A percentile compares a stretch with the other conserved stretches of the same genome.
phyloP scores from a whole-genome alignment of 1,140 invertebrate species.

The Magallana angulata region DNA sequence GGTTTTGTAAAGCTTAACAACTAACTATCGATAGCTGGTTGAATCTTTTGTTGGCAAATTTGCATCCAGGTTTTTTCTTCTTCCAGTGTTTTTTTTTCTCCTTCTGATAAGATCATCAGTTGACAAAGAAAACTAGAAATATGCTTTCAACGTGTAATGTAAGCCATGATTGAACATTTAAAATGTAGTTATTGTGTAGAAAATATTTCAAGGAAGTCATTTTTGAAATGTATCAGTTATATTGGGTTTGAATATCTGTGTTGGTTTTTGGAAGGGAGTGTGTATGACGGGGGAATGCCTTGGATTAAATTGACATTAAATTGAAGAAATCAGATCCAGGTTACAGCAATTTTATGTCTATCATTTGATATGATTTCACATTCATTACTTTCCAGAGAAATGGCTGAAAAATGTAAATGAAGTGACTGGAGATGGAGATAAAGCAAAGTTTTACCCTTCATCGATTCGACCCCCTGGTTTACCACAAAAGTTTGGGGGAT shows the following conservation, averaged over 20 bases:
- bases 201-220: slow-evolving; percentile 21
- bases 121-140: not conserved
- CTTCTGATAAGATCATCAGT: slow-evolving; percentile 1
- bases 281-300: slow-evolving; percentile 1
- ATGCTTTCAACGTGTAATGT: slow-evolving; percentile 7
- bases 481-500: not conserved
- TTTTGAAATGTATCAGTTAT: slow-evolving; percentile 23
- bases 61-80: not conserved
- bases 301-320: slow-evolving; percentile 18
- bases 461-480: not conserved
- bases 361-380: slow-evolving; percentile 38
- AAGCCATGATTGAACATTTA: slow-evolving; percentile 21
- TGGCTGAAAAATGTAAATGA: slow-evolving; percentile 34
- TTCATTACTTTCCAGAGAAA: slow-evolving; percentile 34
- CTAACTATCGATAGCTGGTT: slow-evolving; percentile 14
- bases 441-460: slow-evolving; percentile 30
- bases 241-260: not conserved
- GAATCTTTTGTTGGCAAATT: slow-evolving; percentile 12
- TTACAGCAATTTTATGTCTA: slow-evolving; percentile 28
- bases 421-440: slow-evolving; percentile 35
- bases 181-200: slow-evolving; percentile 7
- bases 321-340: slow-evolving; percentile 33
- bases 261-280: not conserved
- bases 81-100: not conserved
- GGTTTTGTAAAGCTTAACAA: not conserved